Evolutionary conservation across 1,140 invertebrate species (phyloP).

Genomic region (Marisa cornuarietis): DNA sequence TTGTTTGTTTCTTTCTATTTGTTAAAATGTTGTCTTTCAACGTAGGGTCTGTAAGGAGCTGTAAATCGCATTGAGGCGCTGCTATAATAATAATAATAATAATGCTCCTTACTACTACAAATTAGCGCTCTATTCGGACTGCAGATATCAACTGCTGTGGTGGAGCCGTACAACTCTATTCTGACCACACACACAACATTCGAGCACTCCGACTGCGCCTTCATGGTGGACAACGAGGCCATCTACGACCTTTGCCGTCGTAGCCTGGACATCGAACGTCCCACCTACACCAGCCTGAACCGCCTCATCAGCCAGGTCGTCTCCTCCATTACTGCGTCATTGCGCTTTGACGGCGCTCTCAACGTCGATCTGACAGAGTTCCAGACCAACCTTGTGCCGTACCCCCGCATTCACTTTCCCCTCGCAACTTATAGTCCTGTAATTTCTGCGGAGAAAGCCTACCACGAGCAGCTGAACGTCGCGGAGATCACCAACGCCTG

Average conservation of each 20-base stretch:
- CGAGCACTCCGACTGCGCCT: constrained; percentile 66
- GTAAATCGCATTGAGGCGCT: too few relatives aligned
- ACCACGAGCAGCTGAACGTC: constrained; percentile 62
- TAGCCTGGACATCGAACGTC: constrained; percentile 78
- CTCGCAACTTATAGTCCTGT: constrained; percentile 53
- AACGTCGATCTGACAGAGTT: constrained; percentile 78
- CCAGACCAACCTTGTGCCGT: constrained; percentile 73
- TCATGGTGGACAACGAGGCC: constrained; percentile 85
- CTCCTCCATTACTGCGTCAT: constrained; percentile 70
- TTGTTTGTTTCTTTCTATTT: too few relatives aligned
- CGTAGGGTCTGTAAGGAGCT: too few relatives aligned
- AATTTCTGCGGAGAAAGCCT: constrained; percentile 39
- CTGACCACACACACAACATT: constrained; percentile 67
- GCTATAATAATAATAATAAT: too few relatives aligned
- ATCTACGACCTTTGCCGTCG: constrained; percentile 91
- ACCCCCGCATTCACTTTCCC: constrained; percentile 26
- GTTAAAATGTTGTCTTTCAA: too few relatives aligned
- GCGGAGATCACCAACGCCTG: constrained; percentile 67
- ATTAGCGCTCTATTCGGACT: too few relatives aligned
- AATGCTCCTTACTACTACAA: too few relatives aligned
- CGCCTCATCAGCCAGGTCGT: constrained; percentile 59
- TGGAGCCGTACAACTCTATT: constrained; percentile 67
- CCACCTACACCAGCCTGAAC: too few relatives aligned
- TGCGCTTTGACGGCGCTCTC: constrained; percentile 77
- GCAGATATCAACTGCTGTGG: constrained; percentile 63